These are phyloP conservation scores for Suillia variegata DNA, from an alignment of 2,888 invertebrate genomes.

Conservation along the genomic window DNA sequence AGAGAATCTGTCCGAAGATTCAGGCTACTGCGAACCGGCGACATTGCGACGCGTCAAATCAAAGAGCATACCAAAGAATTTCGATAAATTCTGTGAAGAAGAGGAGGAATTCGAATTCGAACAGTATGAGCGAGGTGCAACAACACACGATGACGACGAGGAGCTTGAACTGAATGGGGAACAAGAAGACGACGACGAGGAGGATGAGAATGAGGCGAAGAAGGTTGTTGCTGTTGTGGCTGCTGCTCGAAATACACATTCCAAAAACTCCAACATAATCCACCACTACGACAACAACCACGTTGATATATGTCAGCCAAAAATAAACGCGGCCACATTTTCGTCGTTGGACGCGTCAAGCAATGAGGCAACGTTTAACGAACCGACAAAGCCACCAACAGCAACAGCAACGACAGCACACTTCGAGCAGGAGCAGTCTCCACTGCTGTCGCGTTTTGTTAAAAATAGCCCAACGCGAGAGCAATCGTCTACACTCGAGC, in stretches of 20 bases:
- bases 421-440: background rate
- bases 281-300: constrained; percentile 22
- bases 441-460: constrained; percentile 28
- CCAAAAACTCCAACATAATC: constrained; percentile 43
- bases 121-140: constrained; percentile 19
- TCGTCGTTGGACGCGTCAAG: constrained; percentile 21
- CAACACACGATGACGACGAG: constrained; percentile 8
- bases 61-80: constrained; percentile 62
- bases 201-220: constrained; percentile 28
- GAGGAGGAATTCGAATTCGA: constrained; percentile 47
- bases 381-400: constrained; percentile 15
- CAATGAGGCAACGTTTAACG: constrained; percentile 14
- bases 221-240: constrained; percentile 21
- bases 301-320: constrained; percentile 51
- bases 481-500: constrained; percentile 21
- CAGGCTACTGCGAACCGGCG: constrained; percentile 72
- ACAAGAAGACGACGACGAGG: constrained; percentile 21
- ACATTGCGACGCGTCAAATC: constrained; percentile 55
- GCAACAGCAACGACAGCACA: background rate
- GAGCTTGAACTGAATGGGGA: no score
- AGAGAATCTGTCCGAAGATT: constrained; percentile 81
- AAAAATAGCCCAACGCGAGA: constrained; percentile 45
- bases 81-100: constrained; percentile 60
- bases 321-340: constrained; percentile 42
- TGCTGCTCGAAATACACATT: constrained; percentile 38